A percentile compares a stretch with the other conserved stretches of the same genome.
Conservation (phyloP, 2,113 vertebrate genomes). For the Nerophis lumbriciformis region DNA sequence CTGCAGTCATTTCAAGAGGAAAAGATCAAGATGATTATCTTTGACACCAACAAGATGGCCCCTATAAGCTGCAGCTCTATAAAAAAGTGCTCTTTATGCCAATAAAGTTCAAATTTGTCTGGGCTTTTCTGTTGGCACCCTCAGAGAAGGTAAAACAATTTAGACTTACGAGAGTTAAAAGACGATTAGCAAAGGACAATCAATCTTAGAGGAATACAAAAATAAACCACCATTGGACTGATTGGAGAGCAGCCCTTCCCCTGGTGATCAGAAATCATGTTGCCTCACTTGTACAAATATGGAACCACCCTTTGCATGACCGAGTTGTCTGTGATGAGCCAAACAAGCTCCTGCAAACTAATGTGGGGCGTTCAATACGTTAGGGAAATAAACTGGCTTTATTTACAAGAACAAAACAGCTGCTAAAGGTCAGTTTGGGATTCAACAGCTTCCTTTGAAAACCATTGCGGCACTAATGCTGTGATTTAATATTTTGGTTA, state of each 20-base stretch:
- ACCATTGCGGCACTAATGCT: too few relatives aligned
- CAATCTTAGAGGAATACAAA: constrained; percentile 15
- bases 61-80: constrained; percentile 17
- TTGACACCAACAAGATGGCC: background rate
- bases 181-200: constrained; percentile 16
- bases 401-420: background rate
- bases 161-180: constrained; percentile 30
- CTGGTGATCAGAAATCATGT: constrained; percentile 25
- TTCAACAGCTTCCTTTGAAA: background rate
- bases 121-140: constrained; percentile 52
- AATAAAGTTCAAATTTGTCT: constrained; percentile 31
- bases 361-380: too few relatives aligned
- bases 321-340: constrained; percentile 29
- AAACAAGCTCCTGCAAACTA: too few relatives aligned
- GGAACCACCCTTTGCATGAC: constrained; percentile 6
- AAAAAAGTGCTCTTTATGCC: constrained; percentile 8
- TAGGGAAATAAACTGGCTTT: background rate
- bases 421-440: background rate
- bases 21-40: background rate
- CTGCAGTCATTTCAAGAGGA: background rate
- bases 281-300: constrained; percentile 42
- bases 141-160: constrained; percentile 34
- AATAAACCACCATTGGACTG: constrained; percentile 12
- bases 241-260: constrained; percentile 18
- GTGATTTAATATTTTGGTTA: background rate